phyloP scores from a whole-genome alignment of 2,113 vertebrate species.

The Miniopterus natalensis region DNA sequence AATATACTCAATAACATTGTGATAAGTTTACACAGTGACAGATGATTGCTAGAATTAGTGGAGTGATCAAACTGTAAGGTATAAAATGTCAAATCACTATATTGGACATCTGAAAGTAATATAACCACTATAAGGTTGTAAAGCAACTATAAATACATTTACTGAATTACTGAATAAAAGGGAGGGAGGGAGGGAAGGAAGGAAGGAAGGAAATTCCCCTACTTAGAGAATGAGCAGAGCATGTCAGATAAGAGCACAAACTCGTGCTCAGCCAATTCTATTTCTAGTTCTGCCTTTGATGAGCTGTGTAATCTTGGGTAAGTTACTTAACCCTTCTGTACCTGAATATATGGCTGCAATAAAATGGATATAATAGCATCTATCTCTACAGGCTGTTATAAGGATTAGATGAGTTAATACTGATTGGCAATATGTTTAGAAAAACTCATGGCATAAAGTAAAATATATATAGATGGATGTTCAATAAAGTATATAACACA shows the following conservation, averaged over 20 bases:
- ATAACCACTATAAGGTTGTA: background rate
- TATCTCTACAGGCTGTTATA: background rate
- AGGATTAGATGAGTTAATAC: background rate
- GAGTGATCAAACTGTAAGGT: background rate
- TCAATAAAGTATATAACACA: background rate
- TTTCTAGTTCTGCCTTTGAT: background rate
- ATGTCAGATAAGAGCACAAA: background rate
- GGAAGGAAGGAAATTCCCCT: background rate
- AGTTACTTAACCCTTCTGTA: background rate
- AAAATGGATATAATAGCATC: background rate
- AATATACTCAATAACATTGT: background rate
- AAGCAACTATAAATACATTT: background rate
- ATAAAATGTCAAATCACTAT: background rate
- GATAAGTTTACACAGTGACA: background rate
- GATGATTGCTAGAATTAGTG: background rate
- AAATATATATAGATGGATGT: background rate
- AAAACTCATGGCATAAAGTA: background rate
- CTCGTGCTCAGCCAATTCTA: background rate
- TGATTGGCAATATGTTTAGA: background rate
- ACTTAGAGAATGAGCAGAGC: background rate
- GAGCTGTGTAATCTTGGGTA: background rate
- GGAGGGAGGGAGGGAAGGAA: background rate
- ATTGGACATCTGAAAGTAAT: background rate
- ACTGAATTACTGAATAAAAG: background rate
- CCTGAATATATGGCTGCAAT: background rate